Evolutionary conservation across 1,140 invertebrate species (phyloP), one percentile per base, ranked within the genome.

Genomic region (Drosophila trapezifrons): DNA sequence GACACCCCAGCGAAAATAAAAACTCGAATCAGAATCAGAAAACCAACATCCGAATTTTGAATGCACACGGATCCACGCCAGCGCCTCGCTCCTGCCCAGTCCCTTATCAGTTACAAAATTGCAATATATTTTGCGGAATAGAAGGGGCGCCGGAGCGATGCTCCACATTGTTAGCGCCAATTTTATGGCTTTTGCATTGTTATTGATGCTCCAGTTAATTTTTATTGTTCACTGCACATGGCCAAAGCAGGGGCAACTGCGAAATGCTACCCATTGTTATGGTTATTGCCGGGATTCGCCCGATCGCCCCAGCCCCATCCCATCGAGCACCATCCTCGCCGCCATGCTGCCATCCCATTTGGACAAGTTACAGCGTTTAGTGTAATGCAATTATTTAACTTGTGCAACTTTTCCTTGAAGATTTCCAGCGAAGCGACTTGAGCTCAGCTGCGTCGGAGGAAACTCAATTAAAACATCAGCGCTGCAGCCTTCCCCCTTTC

Each of bases 301-400:
- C n/a, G 25, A 29, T 12, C 37, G 18, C 25, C 22, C 13, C 22
- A 29, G 18, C 20, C n/a, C n/a, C n/a, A n/a, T n/a, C 9, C 9
- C 25, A 7, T 25, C 18, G 25, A 37, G 1, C 7, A 5, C 22
- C 18, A 22, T 12, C 13, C 13, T 20, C 17, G 12, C 32, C n/a
- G n/a, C 17, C 22, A 17, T 20, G 4, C n/a, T 22, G 20, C 15
- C 54, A 35, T 15, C 60, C 60, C 25, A 60, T 64, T 64, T 66
- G 46, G 46, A 47, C 73, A 76, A 66, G 54, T 76, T 76, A 46
- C 37, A 69, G 52, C 85, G 75, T 83, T 89, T 81, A 57, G 78
- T 80, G 72, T 89, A 87, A 87, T 87, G 84, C 86, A 87, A 89
- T 87, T 87, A 87, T 83, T 87, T 87, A 83, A 89, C 51, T 87